Percentiles rank a stretch among this genome's conserved stretches.
Evolutionary conservation across 1,140 invertebrate species (phyloP).

Genomic region (Protaetia brevitarsis): DNA sequence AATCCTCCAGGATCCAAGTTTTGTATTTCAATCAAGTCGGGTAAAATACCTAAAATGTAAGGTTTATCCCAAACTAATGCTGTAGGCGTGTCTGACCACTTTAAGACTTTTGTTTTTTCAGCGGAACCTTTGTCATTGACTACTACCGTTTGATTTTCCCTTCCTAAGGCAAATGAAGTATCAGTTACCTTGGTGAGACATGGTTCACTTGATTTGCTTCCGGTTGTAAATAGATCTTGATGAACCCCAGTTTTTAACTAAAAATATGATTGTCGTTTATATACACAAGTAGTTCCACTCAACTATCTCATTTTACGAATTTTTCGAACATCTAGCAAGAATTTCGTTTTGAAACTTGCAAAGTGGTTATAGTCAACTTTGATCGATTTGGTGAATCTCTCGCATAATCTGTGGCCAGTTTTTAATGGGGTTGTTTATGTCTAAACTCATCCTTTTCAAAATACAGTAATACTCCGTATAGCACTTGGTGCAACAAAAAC

Average conservation of each 20-base stretch:
- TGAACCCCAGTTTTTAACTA: slow-evolving; percentile 53
- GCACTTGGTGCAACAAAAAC: no score
- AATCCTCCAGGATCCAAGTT: slow-evolving; percentile 64
- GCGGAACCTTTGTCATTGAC: slow-evolving; percentile 72
- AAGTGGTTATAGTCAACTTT: no score
- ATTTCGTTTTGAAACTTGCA: no score
- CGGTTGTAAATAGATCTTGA: slow-evolving; percentile 83
- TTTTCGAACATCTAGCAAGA: no score
- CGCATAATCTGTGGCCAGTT: no score
- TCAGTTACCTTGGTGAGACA: slow-evolving; percentile 72
- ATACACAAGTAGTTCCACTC: no score
- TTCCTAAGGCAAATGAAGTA: slow-evolving; percentile 70
- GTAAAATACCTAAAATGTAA: slow-evolving; percentile 79
- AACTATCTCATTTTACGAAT: no score
- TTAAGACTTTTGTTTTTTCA: slow-evolving; percentile 66
- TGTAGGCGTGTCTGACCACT: slow-evolving; percentile 79
- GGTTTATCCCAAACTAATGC: slow-evolving; percentile 86
- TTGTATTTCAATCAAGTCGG: slow-evolving; percentile 71
- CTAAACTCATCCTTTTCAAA: no score
- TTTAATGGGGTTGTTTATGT: no score
- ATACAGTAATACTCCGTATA: no score
- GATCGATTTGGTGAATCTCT: no score
- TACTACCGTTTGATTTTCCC: slow-evolving; percentile 81
- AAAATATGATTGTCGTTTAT: no score
- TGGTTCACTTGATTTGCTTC: slow-evolving; percentile 78